Conservation (phyloP, 2,797 vertebrate species). For the Dendrocincla tyrannina region DNA sequence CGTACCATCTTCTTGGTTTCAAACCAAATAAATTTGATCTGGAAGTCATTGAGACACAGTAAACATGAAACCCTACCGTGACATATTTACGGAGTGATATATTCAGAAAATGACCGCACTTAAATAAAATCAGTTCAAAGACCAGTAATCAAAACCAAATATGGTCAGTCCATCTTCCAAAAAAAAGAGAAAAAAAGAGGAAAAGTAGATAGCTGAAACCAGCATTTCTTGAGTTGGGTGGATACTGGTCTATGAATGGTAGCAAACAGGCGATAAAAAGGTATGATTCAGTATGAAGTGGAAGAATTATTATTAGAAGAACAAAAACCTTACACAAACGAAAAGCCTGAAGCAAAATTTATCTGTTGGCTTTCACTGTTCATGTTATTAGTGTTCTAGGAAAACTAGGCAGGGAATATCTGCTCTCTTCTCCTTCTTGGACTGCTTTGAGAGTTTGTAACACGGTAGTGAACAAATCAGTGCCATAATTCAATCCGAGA, state of each 20-base stretch:
- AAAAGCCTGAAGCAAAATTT: not conserved
- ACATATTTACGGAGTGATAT: slow-evolving; percentile 41
- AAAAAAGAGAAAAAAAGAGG: not conserved
- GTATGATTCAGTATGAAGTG: not conserved
- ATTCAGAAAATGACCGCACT: slow-evolving; percentile 37
- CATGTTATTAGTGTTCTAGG: not conserved
- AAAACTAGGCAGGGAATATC: not conserved
- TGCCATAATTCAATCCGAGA: not conserved
- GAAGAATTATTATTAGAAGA: not conserved
- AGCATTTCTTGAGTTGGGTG: not conserved
- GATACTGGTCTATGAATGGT: not conserved
- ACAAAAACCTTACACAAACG: not conserved
- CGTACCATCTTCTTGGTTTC: slow-evolving; percentile 7
- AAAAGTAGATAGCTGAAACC: not conserved
- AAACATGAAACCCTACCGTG: slow-evolving; percentile 50
- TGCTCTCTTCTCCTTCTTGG: not conserved
- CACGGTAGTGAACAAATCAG: not conserved
- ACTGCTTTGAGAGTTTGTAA: not conserved
- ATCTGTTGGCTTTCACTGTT: not conserved
- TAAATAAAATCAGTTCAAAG: slow-evolving; percentile 60
- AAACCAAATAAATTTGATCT: slow-evolving; percentile 46
- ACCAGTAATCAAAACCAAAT: slow-evolving; percentile 58
- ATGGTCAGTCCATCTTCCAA: not conserved
- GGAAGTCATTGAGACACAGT: slow-evolving; percentile 62
- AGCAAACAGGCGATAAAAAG: not conserved